Percentiles rank a stretch among this genome's conserved stretches.
Evolutionary conservation across 2,888 invertebrate genomes (phyloP).

Genomic region (Ferrisia virgata): DNA sequence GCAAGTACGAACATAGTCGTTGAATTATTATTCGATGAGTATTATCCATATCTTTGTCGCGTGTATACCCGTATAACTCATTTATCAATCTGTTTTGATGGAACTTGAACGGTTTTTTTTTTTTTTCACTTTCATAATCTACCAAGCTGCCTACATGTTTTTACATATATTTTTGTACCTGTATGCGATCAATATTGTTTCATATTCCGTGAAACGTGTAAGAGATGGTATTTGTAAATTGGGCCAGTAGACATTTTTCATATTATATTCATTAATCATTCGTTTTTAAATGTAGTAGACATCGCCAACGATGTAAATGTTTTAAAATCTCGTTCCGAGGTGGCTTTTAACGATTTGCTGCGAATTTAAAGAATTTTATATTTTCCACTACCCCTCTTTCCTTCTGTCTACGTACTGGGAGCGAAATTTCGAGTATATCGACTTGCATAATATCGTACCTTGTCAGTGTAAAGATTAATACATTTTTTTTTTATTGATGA

Average conservation of each 20-base stretch:
- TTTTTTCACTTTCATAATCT: not conserved
- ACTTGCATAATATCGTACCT: too few relatives aligned
- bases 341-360: not conserved
- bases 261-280: not conserved
- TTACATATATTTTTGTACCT: not conserved
- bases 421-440: too few relatives aligned
- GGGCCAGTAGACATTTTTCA: not conserved
- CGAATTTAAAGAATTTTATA: not conserved
- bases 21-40: not conserved
- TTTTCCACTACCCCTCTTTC: not conserved
- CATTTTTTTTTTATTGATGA: not conserved
- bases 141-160: not conserved
- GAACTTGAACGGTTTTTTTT: not conserved
- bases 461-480: not conserved
- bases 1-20: too few relatives aligned
- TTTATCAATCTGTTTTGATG: not conserved
- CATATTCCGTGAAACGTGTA: not conserved
- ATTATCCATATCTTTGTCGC: not conserved
- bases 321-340: not conserved
- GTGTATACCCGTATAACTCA: not conserved
- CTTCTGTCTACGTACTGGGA: too few relatives aligned
- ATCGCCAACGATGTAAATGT: not conserved
- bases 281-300: not conserved
- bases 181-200: too few relatives aligned
- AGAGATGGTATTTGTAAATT: not conserved